Percentiles rank a stretch among this genome's conserved stretches.
phyloP scores from a whole-genome alignment of 2,888 invertebrate genomes.

The Pherbina coryleti region DNA sequence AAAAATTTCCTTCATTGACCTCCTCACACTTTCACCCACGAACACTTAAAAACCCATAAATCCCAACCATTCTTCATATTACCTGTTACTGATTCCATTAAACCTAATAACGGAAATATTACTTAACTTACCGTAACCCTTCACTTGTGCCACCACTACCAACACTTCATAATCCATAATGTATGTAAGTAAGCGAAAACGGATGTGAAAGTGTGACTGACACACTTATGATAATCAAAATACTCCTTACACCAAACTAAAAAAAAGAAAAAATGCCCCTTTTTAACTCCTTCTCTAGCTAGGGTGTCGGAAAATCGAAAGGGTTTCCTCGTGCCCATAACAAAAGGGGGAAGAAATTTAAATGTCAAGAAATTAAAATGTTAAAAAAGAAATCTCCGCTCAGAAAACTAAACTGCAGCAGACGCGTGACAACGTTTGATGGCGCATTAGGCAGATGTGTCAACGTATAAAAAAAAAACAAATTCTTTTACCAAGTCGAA shows the following conservation, averaged over 20 bases:
- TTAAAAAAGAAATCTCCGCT: neutral
- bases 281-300: neutral
- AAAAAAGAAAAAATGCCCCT: neutral
- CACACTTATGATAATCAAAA: conserved; percentile 33
- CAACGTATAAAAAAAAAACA: neutral
- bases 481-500: too few relatives aligned
- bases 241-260: neutral
- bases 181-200: neutral
- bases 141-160: neutral
- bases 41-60: neutral
- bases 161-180: neutral
- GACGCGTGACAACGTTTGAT: conserved; percentile 21
- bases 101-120: conserved; percentile 20
- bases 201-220: conserved; percentile 33
- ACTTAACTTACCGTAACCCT: conserved; percentile 2
- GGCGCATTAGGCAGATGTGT: conserved; percentile 6
- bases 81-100: neutral
- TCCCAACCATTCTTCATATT: neutral
- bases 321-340: neutral
- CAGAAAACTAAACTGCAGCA: neutral
- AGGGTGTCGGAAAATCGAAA: conserved; percentile 19
- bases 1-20: neutral
- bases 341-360: conserved; percentile 18
- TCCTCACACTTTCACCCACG: neutral
- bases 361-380: conserved; percentile 31